phyloP scores from a whole-genome alignment of 1,140 invertebrate genomes.

The Amphibalanus amphitrite region DNA sequence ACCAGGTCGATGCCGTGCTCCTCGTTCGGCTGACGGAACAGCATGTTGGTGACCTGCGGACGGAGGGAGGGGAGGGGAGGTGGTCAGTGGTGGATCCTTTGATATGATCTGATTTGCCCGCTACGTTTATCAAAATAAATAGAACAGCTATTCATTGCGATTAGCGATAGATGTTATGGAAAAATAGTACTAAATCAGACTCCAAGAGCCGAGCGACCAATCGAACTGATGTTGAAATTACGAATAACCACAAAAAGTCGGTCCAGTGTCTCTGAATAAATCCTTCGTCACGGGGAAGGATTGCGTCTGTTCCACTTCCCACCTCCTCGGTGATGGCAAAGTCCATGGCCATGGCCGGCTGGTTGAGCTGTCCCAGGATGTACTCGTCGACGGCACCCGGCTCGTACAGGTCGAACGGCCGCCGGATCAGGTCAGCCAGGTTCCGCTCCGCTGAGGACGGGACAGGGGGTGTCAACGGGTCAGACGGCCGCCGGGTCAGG shows the following conservation, averaged over 20 bases:
- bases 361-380: slow-evolving; percentile 78
- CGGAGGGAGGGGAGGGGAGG: background rate
- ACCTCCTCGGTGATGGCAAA: slow-evolving; percentile 81
- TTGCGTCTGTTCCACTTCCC: slow-evolving; percentile 4
- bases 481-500: slow-evolving; percentile 68
- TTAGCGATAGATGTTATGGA: too few species aligned
- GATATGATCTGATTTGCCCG: too few species aligned
- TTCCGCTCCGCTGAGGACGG: slow-evolving; percentile 49
- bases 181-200: too few species aligned
- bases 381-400: slow-evolving; percentile 83
- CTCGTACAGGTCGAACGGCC: slow-evolving; percentile 73
- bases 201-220: too few species aligned
- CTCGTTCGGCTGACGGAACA: slow-evolving; percentile 26
- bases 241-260: too few species aligned
- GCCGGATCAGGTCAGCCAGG: slow-evolving; percentile 64
- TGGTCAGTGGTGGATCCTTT: too few species aligned
- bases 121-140: too few species aligned
- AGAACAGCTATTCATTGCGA: too few species aligned
- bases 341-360: slow-evolving; percentile 89
- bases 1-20: slow-evolving; percentile 52
- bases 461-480: too few species aligned
- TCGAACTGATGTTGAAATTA: too few species aligned
- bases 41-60: slow-evolving; percentile 26
- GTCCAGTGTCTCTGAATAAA: too few species aligned
- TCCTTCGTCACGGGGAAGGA: too few species aligned